These are phyloP conservation scores for Chrysopa pallens DNA, from an alignment of 1,140 invertebrate species.

Conservation along the genomic window DNA sequence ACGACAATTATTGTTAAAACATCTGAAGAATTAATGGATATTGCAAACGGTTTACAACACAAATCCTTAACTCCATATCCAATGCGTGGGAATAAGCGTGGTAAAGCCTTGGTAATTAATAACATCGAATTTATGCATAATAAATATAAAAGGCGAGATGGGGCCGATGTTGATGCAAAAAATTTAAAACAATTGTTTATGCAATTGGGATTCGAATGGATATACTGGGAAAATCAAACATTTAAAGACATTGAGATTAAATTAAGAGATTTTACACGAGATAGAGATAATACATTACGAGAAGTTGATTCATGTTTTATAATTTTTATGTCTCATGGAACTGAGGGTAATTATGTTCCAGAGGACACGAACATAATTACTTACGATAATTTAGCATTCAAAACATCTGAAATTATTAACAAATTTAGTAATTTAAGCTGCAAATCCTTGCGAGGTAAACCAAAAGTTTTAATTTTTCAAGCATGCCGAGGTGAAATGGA, in stretches of 20 bases:
- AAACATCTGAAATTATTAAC: not conserved
- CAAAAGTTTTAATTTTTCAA: not conserved
- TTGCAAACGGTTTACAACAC: no score
- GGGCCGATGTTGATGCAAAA: not conserved
- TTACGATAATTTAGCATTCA: not conserved
- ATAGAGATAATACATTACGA: not conserved
- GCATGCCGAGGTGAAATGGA: not conserved
- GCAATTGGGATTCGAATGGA: not conserved
- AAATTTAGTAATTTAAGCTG: not conserved
- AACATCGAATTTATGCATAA: no score
- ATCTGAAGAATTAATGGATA: no score
- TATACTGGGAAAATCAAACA: no score
- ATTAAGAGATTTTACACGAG: not conserved
- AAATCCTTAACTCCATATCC: no score
- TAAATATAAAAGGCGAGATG: not conserved
- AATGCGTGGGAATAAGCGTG: no score
- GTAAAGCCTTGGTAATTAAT: no score
- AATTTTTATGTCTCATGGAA: not conserved
- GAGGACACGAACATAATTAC: not conserved
- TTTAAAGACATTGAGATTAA: not conserved
- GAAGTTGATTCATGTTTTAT: not conserved
- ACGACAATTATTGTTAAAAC: no score
- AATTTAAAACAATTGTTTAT: not conserved
- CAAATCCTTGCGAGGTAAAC: not conserved
- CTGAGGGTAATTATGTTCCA: not conserved